Conservation (phyloP, 2,113 vertebrate genomes). For the Upupa epops region DNA sequence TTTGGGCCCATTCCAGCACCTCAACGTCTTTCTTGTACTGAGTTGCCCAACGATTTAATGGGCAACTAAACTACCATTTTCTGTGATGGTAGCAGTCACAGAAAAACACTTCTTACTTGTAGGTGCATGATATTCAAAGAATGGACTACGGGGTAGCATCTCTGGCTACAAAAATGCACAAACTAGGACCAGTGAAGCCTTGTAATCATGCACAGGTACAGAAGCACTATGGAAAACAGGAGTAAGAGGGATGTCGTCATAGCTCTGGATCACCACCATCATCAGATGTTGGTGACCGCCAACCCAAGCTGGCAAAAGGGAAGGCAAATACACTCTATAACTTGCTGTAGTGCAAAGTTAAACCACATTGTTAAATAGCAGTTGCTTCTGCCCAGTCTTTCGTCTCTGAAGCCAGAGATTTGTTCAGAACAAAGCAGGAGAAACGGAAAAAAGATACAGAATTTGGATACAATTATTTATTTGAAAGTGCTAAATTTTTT, state of each 20-base stretch:
- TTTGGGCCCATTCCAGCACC: no score
- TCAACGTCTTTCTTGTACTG: no score
- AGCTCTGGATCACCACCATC: not conserved
- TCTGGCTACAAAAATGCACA: not conserved
- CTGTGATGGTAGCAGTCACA: not conserved
- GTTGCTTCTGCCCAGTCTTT: not conserved
- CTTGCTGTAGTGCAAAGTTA: not conserved
- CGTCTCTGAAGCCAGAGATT: not conserved
- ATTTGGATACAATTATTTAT: slow-evolving; percentile 28
- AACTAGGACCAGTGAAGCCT: not conserved
- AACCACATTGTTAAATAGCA: not conserved
- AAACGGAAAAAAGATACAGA: not conserved
- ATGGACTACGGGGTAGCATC: not conserved
- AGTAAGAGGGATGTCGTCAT: not conserved
- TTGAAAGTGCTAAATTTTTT: slow-evolving; percentile 39
- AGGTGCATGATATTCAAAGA: not conserved
- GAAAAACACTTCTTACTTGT: not conserved
- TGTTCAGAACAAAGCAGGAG: not conserved
- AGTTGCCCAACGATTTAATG: no score
- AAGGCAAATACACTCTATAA: not conserved
- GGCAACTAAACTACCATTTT: no score
- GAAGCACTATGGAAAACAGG: not conserved
- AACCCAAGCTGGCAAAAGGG: not conserved
- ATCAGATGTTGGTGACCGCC: not conserved
- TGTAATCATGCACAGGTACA: not conserved